These are phyloP conservation scores for Drosophila maculinotata DNA, from an alignment of 2,888 invertebrate genomes.

Conservation along the genomic window DNA sequence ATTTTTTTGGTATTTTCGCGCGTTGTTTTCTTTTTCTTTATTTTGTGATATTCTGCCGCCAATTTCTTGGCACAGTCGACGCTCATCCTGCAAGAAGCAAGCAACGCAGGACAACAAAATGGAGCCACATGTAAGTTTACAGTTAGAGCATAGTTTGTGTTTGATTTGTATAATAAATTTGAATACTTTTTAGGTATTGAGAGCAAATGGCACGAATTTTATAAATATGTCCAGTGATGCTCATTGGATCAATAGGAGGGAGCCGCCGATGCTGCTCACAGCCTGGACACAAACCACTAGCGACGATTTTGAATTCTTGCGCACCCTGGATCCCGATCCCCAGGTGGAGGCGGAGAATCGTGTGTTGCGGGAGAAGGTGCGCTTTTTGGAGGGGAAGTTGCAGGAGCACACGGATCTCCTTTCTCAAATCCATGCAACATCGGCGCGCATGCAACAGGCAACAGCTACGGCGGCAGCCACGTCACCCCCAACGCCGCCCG, in stretches of 20 bases:
- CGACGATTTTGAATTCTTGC: slow-evolving; percentile 65
- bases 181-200: slow-evolving; percentile 42
- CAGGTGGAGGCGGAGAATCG: slow-evolving; percentile 53
- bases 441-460: slow-evolving; percentile 58
- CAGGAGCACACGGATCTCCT: slow-evolving; percentile 71
- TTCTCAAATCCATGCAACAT: slow-evolving; percentile 70
- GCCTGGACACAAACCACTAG: slow-evolving; percentile 79
- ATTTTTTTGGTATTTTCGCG: slow-evolving; percentile 43
- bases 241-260: too few species aligned
- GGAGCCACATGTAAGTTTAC: slow-evolving; percentile 56
- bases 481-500: slow-evolving; percentile 30
- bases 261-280: slow-evolving; percentile 58
- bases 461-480: slow-evolving; percentile 1
- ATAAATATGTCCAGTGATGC: slow-evolving; percentile 7
- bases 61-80: slow-evolving; percentile 60
- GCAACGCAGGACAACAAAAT: slow-evolving; percentile 41
- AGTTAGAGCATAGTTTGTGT: too few species aligned
- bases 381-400: slow-evolving; percentile 70
- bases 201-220: slow-evolving; percentile 41
- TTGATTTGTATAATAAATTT: too few species aligned
- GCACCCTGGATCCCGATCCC: slow-evolving; percentile 27
- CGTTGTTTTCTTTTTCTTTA: slow-evolving; percentile 20
- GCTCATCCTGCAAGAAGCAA: slow-evolving; percentile 37
- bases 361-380: slow-evolving; percentile 70
- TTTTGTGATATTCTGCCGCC: slow-evolving; percentile 65